Evolutionary conservation across 2,113 vertebrate genomes (phyloP).

Genomic region (Raja brachyura): DNA sequence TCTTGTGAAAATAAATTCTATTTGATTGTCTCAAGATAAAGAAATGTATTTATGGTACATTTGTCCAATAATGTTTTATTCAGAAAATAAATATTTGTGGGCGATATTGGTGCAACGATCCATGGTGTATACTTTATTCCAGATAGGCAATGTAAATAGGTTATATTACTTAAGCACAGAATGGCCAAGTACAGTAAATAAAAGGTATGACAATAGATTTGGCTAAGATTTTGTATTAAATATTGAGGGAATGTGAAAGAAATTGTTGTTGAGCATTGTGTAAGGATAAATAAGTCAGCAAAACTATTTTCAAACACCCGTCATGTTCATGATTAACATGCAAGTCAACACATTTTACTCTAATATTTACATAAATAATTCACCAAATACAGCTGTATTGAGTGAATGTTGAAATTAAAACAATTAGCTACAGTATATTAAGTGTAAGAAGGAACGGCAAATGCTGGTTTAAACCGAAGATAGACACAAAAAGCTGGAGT

Average conservation of each 20-base stretch:
- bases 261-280: background rate
- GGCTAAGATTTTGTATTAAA: background rate
- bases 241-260: background rate
- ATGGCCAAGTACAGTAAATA: background rate
- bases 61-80: background rate
- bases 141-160: background rate
- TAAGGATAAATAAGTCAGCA: background rate
- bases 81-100: background rate
- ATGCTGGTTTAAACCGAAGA: no score
- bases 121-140: background rate
- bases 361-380: background rate
- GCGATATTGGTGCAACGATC: background rate
- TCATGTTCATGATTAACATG: background rate
- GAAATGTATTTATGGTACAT: background rate
- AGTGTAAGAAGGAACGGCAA: no score
- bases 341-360: background rate
- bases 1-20: background rate
- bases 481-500: no score
- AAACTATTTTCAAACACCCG: background rate
- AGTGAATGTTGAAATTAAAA: background rate
- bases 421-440: background rate
- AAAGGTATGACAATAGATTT: background rate
- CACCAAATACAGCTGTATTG: background rate
- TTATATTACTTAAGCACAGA: background rate
- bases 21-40: background rate